Evolutionary conservation across 2,113 vertebrate genomes (phyloP).

Genomic region (Poeciliopsis occidentalis): DNA sequence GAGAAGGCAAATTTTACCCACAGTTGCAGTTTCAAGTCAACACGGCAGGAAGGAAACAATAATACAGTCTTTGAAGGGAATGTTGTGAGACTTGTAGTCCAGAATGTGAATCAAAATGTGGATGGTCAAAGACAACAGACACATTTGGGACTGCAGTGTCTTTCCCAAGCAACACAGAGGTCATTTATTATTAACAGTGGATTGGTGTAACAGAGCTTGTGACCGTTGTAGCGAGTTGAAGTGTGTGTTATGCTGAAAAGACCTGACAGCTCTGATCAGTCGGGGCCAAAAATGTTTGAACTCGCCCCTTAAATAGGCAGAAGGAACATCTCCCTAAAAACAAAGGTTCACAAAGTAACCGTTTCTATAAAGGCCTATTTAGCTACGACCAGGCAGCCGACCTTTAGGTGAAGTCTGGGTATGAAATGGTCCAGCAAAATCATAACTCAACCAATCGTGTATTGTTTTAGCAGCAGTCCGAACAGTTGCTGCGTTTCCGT

Average conservation of each 20-base stretch:
- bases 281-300: too few species aligned
- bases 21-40: not conserved
- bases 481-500: too few species aligned
- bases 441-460: too few species aligned
- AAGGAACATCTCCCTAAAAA: too few species aligned
- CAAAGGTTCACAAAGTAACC: too few species aligned
- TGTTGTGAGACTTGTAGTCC: not conserved
- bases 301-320: too few species aligned
- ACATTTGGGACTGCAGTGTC: constrained; percentile 34
- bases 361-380: too few species aligned
- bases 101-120: constrained; percentile 17
- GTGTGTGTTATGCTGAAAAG: constrained; percentile 10
- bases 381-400: too few species aligned
- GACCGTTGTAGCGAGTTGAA: constrained; percentile 19
- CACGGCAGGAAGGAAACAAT: not conserved
- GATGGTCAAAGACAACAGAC: constrained; percentile 15
- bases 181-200: constrained; percentile 70
- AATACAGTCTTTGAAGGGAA: not conserved
- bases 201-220: constrained; percentile 32
- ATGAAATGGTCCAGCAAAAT: too few species aligned
- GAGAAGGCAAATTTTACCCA: not conserved
- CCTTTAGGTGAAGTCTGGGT: too few species aligned
- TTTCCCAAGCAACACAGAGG: constrained; percentile 54
- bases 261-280: too few species aligned
- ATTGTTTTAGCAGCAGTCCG: too few species aligned